These are phyloP conservation scores for Arenicola marina DNA, from an alignment of 2,888 invertebrate species.

Conservation along the genomic window DNA sequence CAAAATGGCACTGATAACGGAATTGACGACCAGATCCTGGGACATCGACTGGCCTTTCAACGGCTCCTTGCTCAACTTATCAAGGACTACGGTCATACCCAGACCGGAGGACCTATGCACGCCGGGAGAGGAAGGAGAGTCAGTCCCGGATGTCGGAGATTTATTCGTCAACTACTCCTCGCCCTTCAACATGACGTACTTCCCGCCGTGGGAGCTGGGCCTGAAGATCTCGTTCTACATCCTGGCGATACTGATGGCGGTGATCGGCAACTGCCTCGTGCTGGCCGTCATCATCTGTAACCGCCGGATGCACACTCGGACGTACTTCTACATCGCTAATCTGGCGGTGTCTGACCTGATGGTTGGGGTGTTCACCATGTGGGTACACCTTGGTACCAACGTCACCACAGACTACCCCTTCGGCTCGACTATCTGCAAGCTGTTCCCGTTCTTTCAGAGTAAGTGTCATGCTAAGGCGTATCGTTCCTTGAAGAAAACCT, in stretches of 20 bases:
- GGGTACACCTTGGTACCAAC: slow-evolving; percentile 50
- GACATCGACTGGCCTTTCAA: too few relatives aligned
- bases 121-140: not conserved
- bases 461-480: too few relatives aligned
- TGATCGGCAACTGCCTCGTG: slow-evolving; percentile 47
- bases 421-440: slow-evolving; percentile 42
- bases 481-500: too few relatives aligned
- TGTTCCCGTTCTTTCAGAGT: slow-evolving; percentile 47
- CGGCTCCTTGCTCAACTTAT: too few relatives aligned
- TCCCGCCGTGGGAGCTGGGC: slow-evolving; percentile 16
- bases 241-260: slow-evolving; percentile 41
- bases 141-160: not conserved
- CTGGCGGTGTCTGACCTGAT: slow-evolving; percentile 49
- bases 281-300: slow-evolving; percentile 43
- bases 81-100: too few relatives aligned
- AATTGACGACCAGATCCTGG: too few relatives aligned
- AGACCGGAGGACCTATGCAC: not conserved
- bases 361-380: slow-evolving; percentile 52
- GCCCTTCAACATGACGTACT: slow-evolving; percentile 5
- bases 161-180: slow-evolving; percentile 11
- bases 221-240: slow-evolving; percentile 41
- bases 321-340: slow-evolving; percentile 47
- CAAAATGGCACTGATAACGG: too few relatives aligned
- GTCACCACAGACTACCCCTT: slow-evolving; percentile 46
- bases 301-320: slow-evolving; percentile 43